Conservation (phyloP, 2,113 vertebrate species). For the Cyanoderma ruficeps region DNA sequence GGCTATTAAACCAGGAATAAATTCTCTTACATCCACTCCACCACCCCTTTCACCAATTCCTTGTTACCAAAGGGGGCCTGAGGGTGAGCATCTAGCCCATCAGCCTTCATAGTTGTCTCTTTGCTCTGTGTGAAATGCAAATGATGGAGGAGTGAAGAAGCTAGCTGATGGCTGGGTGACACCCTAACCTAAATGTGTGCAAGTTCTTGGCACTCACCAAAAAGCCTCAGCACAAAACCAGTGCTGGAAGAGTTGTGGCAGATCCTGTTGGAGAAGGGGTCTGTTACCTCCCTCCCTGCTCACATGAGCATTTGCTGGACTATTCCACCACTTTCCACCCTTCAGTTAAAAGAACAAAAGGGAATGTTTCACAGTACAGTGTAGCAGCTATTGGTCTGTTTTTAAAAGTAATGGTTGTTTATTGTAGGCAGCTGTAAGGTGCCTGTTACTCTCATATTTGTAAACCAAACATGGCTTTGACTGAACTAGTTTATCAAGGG, state of each 20-base stretch:
- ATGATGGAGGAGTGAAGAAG: background rate
- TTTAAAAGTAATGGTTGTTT: background rate
- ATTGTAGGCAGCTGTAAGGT: background rate
- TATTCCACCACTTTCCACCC: background rate
- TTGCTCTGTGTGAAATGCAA: background rate
- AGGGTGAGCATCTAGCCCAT: background rate
- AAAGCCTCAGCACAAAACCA: background rate
- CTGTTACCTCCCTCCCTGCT: background rate
- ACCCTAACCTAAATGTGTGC: rapidly evolving
- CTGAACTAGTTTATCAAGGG: background rate
- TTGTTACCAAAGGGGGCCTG: background rate
- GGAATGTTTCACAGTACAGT: background rate
- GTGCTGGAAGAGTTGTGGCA: background rate
- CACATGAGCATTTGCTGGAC: background rate
- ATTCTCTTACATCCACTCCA: background rate
- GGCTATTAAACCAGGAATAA: background rate
- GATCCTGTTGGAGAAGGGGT: background rate
- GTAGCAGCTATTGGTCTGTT: background rate
- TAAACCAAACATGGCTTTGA: background rate
- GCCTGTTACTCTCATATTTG: background rate
- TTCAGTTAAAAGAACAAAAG: background rate
- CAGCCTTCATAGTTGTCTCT: background rate
- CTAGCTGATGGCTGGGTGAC: background rate
- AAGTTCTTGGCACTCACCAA: background rate
- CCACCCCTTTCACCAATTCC: background rate